Evolutionary conservation across 2,113 vertebrate species (phyloP).

Genomic region (Grallaria varia): DNA sequence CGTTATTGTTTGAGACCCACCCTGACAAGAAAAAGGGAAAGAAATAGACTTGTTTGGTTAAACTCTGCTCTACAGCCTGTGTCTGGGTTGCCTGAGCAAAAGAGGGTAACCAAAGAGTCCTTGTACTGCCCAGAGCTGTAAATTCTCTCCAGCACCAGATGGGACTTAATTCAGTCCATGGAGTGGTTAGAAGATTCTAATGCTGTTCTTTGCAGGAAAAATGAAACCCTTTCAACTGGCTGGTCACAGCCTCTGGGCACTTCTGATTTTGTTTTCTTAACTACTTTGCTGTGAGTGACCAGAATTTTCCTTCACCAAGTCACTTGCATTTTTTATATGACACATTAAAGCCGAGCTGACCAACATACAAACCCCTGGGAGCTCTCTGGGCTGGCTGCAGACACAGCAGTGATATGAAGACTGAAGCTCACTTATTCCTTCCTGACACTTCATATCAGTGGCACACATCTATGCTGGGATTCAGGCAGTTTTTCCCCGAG

Average conservation of each 20-base stretch:
- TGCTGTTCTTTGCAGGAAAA: not conserved
- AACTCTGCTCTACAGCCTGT: conserved; percentile 10
- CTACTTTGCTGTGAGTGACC: conserved; percentile 10
- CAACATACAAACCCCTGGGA: not conserved
- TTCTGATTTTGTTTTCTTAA: conserved; percentile 4
- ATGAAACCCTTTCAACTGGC: conserved; percentile 28
- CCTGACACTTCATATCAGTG: not conserved
- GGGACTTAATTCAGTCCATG: conserved; percentile 1
- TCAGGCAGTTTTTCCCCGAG: not conserved
- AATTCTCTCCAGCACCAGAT: conserved; percentile 19
- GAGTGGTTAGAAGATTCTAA: conserved; percentile 11
- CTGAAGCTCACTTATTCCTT: not conserved
- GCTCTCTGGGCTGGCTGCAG: not conserved
- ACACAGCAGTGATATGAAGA: not conserved
- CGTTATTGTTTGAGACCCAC: not conserved
- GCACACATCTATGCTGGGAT: not conserved
- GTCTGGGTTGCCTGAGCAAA: not conserved
- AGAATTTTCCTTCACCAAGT: not conserved
- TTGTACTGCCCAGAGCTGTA: conserved; percentile 16
- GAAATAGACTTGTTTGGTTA: conserved; percentile 8
- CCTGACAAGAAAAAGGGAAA: not conserved
- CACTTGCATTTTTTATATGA: conserved; percentile 19
- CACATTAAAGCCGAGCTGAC: not conserved
- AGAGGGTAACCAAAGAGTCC: not conserved
- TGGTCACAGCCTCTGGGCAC: not conserved